A percentile compares a stretch with the other conserved stretches of the same genome.
Evolutionary conservation across 2,797 vertebrate species (phyloP).

Genomic region (Channallabes apus): DNA sequence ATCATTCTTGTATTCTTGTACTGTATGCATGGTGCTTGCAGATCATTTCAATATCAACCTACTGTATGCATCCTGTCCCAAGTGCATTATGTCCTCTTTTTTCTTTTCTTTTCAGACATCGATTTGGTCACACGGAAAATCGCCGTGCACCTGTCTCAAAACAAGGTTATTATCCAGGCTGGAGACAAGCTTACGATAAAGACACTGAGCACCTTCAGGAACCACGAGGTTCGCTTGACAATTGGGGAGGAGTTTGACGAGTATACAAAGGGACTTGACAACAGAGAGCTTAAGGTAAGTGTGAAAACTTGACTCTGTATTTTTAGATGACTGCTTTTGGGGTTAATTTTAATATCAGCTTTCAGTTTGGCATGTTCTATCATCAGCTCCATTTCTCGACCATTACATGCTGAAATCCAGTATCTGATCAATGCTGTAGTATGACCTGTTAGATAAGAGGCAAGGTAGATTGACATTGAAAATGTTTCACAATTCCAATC

Average conservation of each 20-base stretch:
- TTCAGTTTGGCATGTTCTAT: neutral
- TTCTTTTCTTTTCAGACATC: conserved; percentile 74
- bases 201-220: conserved; percentile 89
- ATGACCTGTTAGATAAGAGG: neutral
- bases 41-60: neutral
- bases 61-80: too few relatives aligned
- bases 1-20: neutral
- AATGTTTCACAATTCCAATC: neutral
- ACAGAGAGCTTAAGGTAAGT: conserved; percentile 80
- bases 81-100: neutral
- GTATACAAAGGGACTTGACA: conserved; percentile 86
- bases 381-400: neutral
- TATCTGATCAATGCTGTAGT: neutral
- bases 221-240: conserved; percentile 82
- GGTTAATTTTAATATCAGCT: neutral
- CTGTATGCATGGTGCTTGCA: too few relatives aligned
- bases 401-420: neutral
- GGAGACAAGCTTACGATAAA: conserved; percentile 82
- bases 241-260: conserved; percentile 88
- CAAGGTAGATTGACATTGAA: neutral
- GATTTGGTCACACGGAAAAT: conserved; percentile 91
- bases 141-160: conserved; percentile 81
- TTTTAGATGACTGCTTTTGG: neutral
- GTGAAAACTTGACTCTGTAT: neutral
- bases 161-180: conserved; percentile 85